Conservation (phyloP, 2,888 invertebrate genomes). For the Pyralis farinalis region DNA sequence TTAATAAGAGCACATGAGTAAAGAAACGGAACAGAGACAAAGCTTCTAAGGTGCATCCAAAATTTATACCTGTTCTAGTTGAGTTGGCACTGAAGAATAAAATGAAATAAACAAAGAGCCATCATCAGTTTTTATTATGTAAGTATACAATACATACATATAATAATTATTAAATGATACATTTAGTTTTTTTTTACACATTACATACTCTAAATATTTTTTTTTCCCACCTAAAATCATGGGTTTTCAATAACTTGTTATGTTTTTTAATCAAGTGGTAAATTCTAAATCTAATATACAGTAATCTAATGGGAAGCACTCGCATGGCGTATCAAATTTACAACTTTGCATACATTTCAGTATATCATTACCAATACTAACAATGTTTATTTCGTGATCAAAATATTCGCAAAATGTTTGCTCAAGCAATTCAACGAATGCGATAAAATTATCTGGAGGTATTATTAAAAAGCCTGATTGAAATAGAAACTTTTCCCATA, state of each 20-base stretch:
- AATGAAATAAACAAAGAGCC: background rate
- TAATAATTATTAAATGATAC: no score
- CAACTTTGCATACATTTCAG: background rate
- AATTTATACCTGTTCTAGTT: no score
- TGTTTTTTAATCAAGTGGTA: conserved; percentile 1
- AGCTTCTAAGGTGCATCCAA: no score
- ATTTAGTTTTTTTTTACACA: background rate
- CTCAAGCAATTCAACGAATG: conserved; percentile 5
- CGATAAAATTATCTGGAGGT: conserved; percentile 6
- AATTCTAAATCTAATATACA: background rate
- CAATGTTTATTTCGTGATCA: background rate
- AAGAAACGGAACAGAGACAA: no score
- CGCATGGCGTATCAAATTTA: background rate
- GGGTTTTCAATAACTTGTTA: background rate
- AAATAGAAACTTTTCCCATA: conserved; percentile 5
- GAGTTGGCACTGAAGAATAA: no score
- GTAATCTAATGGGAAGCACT: conserved; percentile 1
- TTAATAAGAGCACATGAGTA: no score
- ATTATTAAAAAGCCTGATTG: conserved; percentile 3
- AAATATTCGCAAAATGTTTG: conserved; percentile 1
- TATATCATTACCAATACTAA: conserved; percentile 3
- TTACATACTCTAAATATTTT: background rate
- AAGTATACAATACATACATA: no score
- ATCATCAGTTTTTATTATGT: conserved; percentile 1
- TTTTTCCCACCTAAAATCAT: background rate